Conservation (phyloP, 2,113 vertebrate species). For the Boleophthalmus pectinirostris region DNA sequence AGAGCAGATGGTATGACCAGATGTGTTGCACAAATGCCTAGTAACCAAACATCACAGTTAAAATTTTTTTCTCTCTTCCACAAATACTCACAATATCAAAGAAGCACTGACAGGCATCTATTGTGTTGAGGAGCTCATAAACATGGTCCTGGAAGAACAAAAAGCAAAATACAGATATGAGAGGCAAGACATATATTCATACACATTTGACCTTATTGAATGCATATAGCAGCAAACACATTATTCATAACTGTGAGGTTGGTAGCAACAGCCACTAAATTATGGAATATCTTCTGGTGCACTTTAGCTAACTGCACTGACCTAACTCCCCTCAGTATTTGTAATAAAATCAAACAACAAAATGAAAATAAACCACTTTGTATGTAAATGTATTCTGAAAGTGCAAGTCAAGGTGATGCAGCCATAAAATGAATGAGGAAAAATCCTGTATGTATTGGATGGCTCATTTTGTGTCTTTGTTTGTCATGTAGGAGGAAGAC, state of each 20-base stretch:
- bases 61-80: not conserved
- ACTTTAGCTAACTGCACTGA: slow-evolving; percentile 11
- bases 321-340: slow-evolving; percentile 3
- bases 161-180: not conserved
- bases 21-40: not conserved
- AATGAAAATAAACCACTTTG: slow-evolving; percentile 47
- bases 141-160: slow-evolving; percentile 85
- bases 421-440: not conserved
- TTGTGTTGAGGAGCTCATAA: slow-evolving; percentile 91
- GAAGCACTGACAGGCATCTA: slow-evolving; percentile 90
- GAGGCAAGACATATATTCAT: not conserved
- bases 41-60: not conserved
- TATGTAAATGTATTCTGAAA: slow-evolving; percentile 52
- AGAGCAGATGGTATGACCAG: not conserved
- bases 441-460: not conserved
- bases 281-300: slow-evolving; percentile 14
- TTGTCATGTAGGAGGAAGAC: not conserved
- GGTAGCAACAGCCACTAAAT: slow-evolving; percentile 27
- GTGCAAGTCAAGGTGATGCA: not conserved
- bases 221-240: not conserved
- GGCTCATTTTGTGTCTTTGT: not conserved
- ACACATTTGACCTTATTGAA: not conserved
- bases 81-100: slow-evolving; percentile 88
- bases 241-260: slow-evolving; percentile 2
- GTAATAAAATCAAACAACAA: slow-evolving; percentile 18